These are phyloP conservation scores for Schizothorax lantsangensis DNA, from an alignment of 2,797 vertebrate species.

Conservation along the genomic window DNA sequence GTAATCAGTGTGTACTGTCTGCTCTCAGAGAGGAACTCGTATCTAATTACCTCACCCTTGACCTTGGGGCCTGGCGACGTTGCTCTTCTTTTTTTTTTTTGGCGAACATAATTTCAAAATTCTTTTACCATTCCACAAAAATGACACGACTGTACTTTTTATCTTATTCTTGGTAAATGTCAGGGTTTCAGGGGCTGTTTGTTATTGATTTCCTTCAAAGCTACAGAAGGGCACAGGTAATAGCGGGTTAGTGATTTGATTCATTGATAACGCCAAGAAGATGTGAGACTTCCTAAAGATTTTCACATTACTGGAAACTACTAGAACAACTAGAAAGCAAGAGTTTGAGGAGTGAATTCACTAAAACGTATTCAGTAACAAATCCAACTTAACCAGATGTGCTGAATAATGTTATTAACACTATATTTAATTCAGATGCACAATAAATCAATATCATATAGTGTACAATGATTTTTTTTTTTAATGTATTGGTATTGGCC, in stretches of 20 bases:
- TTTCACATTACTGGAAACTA: neutral
- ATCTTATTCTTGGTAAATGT: conserved; percentile 71
- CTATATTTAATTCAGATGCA: neutral
- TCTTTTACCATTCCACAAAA: conserved; percentile 67
- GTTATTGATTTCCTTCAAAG: conserved; percentile 62
- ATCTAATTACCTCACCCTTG: conserved; percentile 75
- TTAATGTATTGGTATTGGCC: neutral
- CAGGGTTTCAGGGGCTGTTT: conserved; percentile 62
- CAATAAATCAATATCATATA: neutral
- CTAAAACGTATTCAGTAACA: neutral
- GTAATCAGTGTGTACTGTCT: conserved; percentile 66
- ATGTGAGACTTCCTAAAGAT: conserved; percentile 21
- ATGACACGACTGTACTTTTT: conserved; percentile 55
- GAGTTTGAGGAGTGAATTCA: neutral
- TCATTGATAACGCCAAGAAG: conserved; percentile 61
- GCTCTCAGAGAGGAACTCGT: conserved; percentile 63
- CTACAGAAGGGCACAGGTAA: conserved; percentile 57
- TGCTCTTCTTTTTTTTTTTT: neutral
- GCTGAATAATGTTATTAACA: neutral
- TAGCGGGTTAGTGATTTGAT: conserved; percentile 65
- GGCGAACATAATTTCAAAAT: conserved; percentile 6
- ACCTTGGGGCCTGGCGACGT: conserved; percentile 60
- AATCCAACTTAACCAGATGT: neutral
- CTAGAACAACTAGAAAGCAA: neutral
- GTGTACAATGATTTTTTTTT: neutral